Evolutionary conservation across 2,113 vertebrate species (phyloP), one percentile per base, ranked within the genome.

Genomic region (Mastomys coucha): DNA sequence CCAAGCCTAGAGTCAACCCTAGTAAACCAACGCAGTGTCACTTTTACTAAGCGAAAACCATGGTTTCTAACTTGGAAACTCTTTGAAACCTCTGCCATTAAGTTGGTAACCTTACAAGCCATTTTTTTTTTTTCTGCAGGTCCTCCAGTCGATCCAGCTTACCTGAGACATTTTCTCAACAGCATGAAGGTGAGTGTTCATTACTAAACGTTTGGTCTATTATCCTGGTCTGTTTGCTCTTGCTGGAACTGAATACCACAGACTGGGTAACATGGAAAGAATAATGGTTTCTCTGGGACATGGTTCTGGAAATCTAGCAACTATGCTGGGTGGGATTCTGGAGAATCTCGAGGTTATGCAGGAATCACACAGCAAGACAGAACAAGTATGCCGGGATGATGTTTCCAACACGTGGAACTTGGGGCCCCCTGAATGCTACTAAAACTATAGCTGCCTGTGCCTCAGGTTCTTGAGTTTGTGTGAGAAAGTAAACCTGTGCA

Each of bases 121-220:
- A 31, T 53, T 53, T 53, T 53, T 53, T 45, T 81, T 98, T 95
- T 76, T 97, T 97, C 98, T 98, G 85, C 96, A 99, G 99, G 99
- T 96, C 98, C 98, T 97, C 98, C 98, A 36, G 87, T 98, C n/a
- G 97, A 98, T 92, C 95, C 98, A 16, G 88, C 97, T 53, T 98
- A 99, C 96, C 98, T 99, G 96, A 98, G 97, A 97, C 98, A 98
- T 93, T 97, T 98, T 95, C 97, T 98, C 95, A 98, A 97, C 78
- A 98, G 98, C 96, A 96, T 98, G 88, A 99, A 98, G 98, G 99
- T 98, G 98, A 97, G 96, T 97, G 77, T 97, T 88, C 73, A 91
- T 56, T 60, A 49, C 45, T 96, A 88, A 95, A 63, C 42, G 12
- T 65, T 49, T 67, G 80, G 58, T 28, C 91, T 89, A 26, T 78